Conservation (phyloP, 2,888 invertebrate genomes). For the Acleris cristana region DNA sequence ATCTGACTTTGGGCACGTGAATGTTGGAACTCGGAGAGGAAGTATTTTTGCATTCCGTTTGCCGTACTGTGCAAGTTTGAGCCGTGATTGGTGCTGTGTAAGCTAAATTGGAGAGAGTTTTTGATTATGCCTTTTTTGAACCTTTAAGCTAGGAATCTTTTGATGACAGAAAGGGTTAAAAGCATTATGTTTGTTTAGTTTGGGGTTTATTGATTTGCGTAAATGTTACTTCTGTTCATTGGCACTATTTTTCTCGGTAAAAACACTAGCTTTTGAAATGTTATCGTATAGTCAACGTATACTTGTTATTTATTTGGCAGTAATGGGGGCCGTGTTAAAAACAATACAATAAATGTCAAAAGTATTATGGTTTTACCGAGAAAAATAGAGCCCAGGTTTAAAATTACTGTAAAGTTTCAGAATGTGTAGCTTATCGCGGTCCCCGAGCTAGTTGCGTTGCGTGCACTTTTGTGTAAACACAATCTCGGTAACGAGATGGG, state of each 20-base stretch:
- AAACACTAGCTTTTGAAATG: too few species aligned
- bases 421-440: neutral
- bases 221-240: neutral
- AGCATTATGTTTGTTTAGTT: neutral
- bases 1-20: constrained; percentile 29
- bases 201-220: neutral
- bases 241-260: too few species aligned
- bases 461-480: constrained; percentile 45
- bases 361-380: too few species aligned
- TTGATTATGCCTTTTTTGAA: constrained; percentile 1
- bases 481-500: constrained; percentile 47
- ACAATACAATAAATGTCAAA: too few species aligned
- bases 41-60: constrained; percentile 32
- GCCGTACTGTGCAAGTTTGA: constrained; percentile 2
- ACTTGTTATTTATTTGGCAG: too few species aligned
- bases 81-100: constrained; percentile 23
- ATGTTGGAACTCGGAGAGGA: constrained; percentile 14
- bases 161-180: neutral
- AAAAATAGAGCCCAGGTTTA: too few species aligned
- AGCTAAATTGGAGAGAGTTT: constrained; percentile 2
- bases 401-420: neutral
- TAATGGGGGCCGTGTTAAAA: too few species aligned
- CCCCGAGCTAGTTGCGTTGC: constrained; percentile 22
- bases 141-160: neutral
- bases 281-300: too few species aligned